These are phyloP conservation scores for Pinctada fucata DNA, from an alignment of 2,888 invertebrate genomes.

Conservation along the genomic window DNA sequence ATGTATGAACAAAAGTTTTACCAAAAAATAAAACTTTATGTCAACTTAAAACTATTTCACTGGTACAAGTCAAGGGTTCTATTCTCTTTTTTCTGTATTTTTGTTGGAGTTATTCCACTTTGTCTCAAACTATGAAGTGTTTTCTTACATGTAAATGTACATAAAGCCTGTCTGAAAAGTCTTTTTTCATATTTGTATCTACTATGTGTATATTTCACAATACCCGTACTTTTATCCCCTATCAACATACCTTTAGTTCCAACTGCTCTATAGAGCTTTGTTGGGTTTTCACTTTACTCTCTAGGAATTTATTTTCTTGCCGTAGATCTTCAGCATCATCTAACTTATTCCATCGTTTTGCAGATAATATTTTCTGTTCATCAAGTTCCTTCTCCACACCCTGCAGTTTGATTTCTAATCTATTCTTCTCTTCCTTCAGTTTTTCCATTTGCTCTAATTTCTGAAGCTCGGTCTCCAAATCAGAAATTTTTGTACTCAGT, in stretches of 20 bases:
- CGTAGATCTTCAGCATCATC: slow-evolving; percentile 39
- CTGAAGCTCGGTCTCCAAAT: slow-evolving; percentile 68
- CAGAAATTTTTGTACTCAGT: slow-evolving; percentile 67
- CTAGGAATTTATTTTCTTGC: slow-evolving; percentile 47
- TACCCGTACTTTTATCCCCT: no score
- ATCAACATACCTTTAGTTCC: slow-evolving; percentile 40
- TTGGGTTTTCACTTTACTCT: slow-evolving; percentile 73
- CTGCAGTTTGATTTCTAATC: slow-evolving; percentile 38
- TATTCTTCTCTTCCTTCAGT: slow-evolving; percentile 72
- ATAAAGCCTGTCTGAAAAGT: no score
- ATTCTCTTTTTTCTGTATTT: no score
- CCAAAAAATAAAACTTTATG: no score
- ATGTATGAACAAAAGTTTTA: no score
- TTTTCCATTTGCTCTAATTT: slow-evolving; percentile 71
- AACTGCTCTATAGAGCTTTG: slow-evolving; percentile 66
- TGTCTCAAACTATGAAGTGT: no score
- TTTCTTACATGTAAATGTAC: no score
- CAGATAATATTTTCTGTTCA: slow-evolving; percentile 41
- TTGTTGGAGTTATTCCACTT: no score
- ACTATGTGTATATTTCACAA: no score
- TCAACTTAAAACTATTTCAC: no score
- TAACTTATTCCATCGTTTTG: slow-evolving; percentile 41
- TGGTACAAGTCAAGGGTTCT: no score
- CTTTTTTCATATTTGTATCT: no score
- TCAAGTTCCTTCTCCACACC: slow-evolving; percentile 40